Base-by-base conservation (phyloP, 2,797 vertebrate species). In the Anguilla obscura region DNA sequence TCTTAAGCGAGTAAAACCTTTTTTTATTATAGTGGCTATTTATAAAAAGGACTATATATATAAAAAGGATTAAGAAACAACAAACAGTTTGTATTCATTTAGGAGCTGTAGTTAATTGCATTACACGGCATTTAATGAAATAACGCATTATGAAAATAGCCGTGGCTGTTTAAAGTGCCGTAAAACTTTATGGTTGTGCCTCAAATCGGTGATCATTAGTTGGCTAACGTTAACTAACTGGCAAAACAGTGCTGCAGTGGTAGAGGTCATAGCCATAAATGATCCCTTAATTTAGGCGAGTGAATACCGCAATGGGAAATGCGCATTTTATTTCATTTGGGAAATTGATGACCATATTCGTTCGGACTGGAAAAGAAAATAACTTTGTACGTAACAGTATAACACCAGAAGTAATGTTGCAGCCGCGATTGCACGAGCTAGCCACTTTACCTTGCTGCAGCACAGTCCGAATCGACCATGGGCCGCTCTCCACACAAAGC, bases 401-500 rank as follows among this genome's bases (percentile, higher is more conserved):
- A 36, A 33, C 69, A 14, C 10, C 6, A 33, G 8, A 74, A 30
- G 27, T 33, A 14, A 21, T n/a, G 6, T 82, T 82, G 5, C 8
- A 48, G 18, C 0, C 79, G 21, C 16, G 45, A 50, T 82, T 50
- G 79, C 45, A 30, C 2, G 0, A 36, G 18, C 4, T 76, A 3
- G 33, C 71, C 16, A 40, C 74, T 76, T 76, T 76, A 16, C 74
- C 79, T 50, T 24, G 27, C 40, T 82, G 79, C 79, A 82, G 79
- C 10, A 3, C 12, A 21, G 18, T 45, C 12, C 6, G 24, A 50
- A 48, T 82, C 79, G 40, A 50, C 10, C 45, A 82, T 45, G 45
- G 21, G 16, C 45, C 45, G 33, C 40, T 76, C 40, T 21, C 18
- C 40, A 33, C 79, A 82, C 21, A 50, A 50, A 82, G 36, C 45